phyloP scores from a whole-genome alignment of 2,888 invertebrate species.

The Agrochola lota region DNA sequence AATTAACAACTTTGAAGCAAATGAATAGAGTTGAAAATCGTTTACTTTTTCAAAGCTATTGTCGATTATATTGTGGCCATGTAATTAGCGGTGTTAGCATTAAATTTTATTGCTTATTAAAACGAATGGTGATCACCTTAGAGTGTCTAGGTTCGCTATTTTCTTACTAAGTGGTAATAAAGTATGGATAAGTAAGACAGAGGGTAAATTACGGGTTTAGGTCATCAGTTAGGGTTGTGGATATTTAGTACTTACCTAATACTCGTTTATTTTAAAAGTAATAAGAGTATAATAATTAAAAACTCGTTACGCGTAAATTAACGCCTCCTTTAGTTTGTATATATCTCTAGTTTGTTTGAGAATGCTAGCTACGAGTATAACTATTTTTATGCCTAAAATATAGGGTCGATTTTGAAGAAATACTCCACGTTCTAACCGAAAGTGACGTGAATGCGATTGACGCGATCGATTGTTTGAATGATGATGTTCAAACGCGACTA shows the following conservation, averaged over 20 bases:
- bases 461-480: too few relatives aligned
- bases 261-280: too few relatives aligned
- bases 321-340: too few relatives aligned
- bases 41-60: conserved; percentile 4
- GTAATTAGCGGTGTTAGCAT: conserved; percentile 47
- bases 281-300: background rate
- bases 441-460: too few relatives aligned
- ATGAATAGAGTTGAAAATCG: conserved; percentile 14
- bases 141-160: conserved; percentile 34
- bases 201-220: conserved; percentile 2
- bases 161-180: conserved; percentile 39
- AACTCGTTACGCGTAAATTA: too few relatives aligned
- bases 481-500: too few relatives aligned
- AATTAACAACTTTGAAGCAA: background rate
- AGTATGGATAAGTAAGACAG: conserved; percentile 16
- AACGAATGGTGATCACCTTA: conserved; percentile 56
- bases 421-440: too few relatives aligned
- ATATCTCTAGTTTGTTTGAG: too few relatives aligned
- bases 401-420: too few relatives aligned
- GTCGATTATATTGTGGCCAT: conserved; percentile 37
- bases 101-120: conserved; percentile 57
- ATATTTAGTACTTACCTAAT: background rate
- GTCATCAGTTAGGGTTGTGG: background rate
- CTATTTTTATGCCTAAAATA: too few relatives aligned
- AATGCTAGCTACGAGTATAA: too few relatives aligned